Percentiles rank a stretch among this genome's conserved stretches.
These are phyloP conservation scores for Centrocercus urophasianus DNA, from an alignment of 2,113 vertebrate species.

Conservation along the genomic window DNA sequence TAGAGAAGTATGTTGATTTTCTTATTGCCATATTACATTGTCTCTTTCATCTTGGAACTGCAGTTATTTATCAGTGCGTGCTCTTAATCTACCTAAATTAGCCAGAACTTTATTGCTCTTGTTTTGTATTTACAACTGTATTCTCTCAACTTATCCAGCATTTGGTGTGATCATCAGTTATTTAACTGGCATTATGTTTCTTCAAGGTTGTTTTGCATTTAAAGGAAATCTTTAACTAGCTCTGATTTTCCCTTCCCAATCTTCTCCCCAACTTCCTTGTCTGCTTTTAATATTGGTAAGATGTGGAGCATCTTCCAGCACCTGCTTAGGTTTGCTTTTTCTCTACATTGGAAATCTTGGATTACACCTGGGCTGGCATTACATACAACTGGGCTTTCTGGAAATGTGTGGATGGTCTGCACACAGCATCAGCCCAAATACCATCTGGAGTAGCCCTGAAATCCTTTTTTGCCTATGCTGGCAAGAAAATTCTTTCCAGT, in stretches of 20 bases:
- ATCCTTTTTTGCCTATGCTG: neutral
- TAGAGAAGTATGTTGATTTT: neutral
- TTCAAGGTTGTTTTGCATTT: slow-evolving; percentile 9
- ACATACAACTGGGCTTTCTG: neutral
- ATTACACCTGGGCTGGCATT: neutral
- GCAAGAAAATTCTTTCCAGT: neutral
- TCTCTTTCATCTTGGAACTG: neutral
- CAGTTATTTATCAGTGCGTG: neutral
- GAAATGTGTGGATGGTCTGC: neutral
- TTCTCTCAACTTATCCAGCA: neutral
- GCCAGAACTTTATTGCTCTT: neutral
- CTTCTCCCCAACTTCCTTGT: fast-evolving
- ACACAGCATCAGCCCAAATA: neutral
- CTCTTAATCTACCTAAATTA: neutral
- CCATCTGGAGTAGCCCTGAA: neutral
- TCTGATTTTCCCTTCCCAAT: neutral
- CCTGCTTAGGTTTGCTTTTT: neutral
- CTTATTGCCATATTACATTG: neutral
- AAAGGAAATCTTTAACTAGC: slow-evolving; percentile 8
- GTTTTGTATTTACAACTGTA: slow-evolving; percentile 2
- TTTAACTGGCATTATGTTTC: neutral
- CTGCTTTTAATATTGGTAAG: neutral
- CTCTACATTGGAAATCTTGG: neutral
- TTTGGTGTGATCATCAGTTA: slow-evolving; percentile 1
- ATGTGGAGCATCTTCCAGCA: neutral